These are phyloP conservation scores for Gymnocephalus cernua DNA, from an alignment of 2,113 vertebrate species.

Conservation along the genomic window DNA sequence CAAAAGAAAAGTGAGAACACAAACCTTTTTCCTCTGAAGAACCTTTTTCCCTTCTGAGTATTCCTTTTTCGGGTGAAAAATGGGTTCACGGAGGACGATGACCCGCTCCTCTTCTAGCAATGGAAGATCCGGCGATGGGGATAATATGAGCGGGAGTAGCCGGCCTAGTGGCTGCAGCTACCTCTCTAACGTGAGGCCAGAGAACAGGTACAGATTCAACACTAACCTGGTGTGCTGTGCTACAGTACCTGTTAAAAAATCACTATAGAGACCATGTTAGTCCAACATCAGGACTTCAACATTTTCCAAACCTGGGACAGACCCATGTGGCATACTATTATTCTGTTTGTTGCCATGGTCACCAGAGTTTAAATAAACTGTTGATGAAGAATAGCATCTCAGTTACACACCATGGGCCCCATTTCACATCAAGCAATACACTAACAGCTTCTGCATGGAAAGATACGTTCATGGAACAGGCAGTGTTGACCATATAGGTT, in stretches of 20 bases:
- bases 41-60: neutral
- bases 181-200: conserved; percentile 89
- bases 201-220: conserved; percentile 86
- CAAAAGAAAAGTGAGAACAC: neutral
- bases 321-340: conserved; percentile 28
- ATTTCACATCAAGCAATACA: conserved; percentile 30
- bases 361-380: conserved; percentile 65
- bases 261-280: neutral
- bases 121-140: conserved; percentile 72
- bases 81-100: conserved; percentile 87
- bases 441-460: conserved; percentile 33
- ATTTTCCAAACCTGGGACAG: neutral
- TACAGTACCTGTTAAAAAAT: neutral
- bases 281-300: neutral
- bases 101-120: conserved; percentile 74
- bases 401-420: conserved; percentile 49
- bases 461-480: conserved; percentile 23
- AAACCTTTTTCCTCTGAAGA: conserved; percentile 12
- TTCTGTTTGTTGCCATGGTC: conserved; percentile 66
- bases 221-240: neutral
- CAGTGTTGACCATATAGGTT: neutral
- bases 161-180: conserved; percentile 87
- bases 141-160: conserved; percentile 65
- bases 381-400: conserved; percentile 64
- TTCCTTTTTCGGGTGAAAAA: conserved; percentile 65